These are phyloP conservation scores for Andrena praecox DNA, from an alignment of 2,888 invertebrate genomes.

Conservation along the genomic window DNA sequence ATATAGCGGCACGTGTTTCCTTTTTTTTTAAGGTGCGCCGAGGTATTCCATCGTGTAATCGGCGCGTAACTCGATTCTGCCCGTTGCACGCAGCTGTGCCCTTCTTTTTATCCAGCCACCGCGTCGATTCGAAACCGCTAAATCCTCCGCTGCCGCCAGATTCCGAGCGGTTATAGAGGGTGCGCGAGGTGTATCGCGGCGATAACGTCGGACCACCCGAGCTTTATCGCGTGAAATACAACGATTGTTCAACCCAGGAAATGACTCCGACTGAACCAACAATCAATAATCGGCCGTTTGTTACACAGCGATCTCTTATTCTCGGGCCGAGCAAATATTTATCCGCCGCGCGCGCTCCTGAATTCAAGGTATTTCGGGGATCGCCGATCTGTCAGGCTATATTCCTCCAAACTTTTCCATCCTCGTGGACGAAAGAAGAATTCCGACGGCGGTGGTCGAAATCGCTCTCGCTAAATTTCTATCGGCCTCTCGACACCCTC, in stretches of 20 bases:
- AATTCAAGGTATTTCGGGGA: conserved; percentile 57
- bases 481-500: background rate
- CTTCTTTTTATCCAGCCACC: background rate
- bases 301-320: conserved; percentile 51
- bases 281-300: conserved; percentile 63
- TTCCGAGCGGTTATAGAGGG: background rate
- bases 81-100: conserved; percentile 3
- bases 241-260: conserved; percentile 52
- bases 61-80: conserved; percentile 48
- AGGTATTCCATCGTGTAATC: conserved; percentile 63
- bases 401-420: background rate
- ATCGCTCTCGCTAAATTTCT: background rate
- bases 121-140: background rate
- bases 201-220: background rate
- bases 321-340: conserved; percentile 64
- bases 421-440: background rate
- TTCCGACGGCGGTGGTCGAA: background rate
- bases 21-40: conserved; percentile 62
- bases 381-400: conserved; percentile 41
- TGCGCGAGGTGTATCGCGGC: background rate
- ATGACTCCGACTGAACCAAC: conserved; percentile 41
- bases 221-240: conserved; percentile 35
- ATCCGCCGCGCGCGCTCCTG: conserved; percentile 45
- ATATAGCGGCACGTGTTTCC: conserved; percentile 67
- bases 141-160: background rate